These are phyloP conservation scores for Calliphora vicina DNA, from an alignment of 1,140 invertebrate species.

Conservation along the genomic window DNA sequence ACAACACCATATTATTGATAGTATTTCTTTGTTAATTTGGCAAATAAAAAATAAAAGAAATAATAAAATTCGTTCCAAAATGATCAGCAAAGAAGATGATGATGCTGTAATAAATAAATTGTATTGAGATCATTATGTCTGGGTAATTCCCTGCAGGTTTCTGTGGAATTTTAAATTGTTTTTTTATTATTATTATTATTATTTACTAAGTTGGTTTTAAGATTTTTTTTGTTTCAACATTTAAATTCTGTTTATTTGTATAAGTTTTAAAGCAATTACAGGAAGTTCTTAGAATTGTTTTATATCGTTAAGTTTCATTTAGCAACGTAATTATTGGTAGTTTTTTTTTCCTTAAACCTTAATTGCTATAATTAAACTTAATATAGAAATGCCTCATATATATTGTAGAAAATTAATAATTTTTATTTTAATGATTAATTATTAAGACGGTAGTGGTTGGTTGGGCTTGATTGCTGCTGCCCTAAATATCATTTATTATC, in stretches of 20 bases:
- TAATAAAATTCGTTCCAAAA: not conserved
- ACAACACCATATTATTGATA: too few species aligned
- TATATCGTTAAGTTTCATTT: not conserved
- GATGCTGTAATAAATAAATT: not conserved
- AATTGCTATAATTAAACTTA: not conserved
- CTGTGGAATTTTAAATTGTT: not conserved
- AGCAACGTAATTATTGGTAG: not conserved
- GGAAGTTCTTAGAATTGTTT: conserved; percentile 1
- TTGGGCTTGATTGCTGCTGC: not conserved
- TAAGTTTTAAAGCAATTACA: not conserved
- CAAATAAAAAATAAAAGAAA: not conserved
- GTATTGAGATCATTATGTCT: not conserved
- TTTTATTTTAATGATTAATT: not conserved
- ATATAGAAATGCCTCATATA: not conserved
- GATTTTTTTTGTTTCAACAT: too few species aligned
- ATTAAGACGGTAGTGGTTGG: not conserved
- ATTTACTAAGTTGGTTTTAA: too few species aligned
- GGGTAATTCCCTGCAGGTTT: not conserved
- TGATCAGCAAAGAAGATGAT: not conserved
- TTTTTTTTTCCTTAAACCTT: not conserved
- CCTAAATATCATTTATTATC: not conserved
- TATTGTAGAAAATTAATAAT: too few species aligned
- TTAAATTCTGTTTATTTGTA: not conserved
- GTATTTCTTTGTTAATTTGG: not conserved
- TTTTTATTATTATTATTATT: too few species aligned